Conservation (phyloP, 1,140 invertebrate genomes). For the Lepidurus packardi region DNA sequence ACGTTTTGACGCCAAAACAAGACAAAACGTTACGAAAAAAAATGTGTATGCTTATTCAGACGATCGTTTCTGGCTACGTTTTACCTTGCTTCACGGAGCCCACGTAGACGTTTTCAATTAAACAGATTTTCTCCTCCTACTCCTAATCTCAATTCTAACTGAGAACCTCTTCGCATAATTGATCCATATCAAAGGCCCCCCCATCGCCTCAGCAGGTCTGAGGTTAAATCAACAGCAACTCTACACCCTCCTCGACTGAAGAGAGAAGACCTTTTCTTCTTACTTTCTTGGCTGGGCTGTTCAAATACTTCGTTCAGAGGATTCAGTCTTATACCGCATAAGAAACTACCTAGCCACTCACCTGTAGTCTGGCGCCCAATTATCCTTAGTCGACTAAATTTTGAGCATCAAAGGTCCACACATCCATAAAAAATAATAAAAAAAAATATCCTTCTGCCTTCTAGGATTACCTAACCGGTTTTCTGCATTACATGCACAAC, state of each 20-base stretch:
- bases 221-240: constrained; percentile 8
- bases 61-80: not conserved
- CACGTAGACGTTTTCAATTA: not conserved
- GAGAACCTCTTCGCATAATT: constrained; percentile 5
- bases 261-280: not conserved
- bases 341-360: not conserved
- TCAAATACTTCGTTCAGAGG: not conserved
- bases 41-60: too few relatives aligned
- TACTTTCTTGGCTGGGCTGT: not conserved
- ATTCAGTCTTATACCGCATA: not conserved
- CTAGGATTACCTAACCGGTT: too few relatives aligned
- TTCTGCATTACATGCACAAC: too few relatives aligned
- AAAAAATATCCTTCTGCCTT: not conserved
- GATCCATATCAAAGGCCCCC: constrained; percentile 18
- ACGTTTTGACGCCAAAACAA: too few relatives aligned
- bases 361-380: constrained; percentile 20
- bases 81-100: not conserved
- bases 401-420: not conserved
- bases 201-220: not conserved
- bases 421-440: not conserved
- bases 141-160: not conserved
- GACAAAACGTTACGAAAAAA: too few relatives aligned
- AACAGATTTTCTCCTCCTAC: not conserved
- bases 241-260: not conserved
- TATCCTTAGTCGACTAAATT: not conserved